These are phyloP conservation scores for Gymnoscelis rufifasciata DNA, from an alignment of 2,888 invertebrate genomes.

Conservation along the genomic window DNA sequence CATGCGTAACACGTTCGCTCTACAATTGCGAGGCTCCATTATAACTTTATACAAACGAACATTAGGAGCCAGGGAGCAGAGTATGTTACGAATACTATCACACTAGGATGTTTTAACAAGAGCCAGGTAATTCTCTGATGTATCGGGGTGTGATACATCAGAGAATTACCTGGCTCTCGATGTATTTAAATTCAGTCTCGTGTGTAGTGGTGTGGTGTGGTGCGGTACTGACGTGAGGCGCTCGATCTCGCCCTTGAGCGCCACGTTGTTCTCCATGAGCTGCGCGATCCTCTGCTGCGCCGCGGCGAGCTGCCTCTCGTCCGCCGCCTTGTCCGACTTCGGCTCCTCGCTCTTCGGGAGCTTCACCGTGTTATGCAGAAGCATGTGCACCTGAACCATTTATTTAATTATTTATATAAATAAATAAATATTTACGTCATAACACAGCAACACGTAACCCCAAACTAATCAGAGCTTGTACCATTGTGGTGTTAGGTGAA, in stretches of 20 bases:
- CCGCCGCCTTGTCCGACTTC: slow-evolving; percentile 54
- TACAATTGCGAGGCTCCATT: slow-evolving; percentile 23
- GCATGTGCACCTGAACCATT: slow-evolving; percentile 59
- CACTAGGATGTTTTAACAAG: too few species aligned
- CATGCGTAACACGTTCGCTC: slow-evolving; percentile 69
- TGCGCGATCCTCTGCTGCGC: slow-evolving; percentile 69
- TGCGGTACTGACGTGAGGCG: slow-evolving; percentile 55
- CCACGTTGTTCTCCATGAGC: slow-evolving; percentile 69
- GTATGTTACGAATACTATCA: too few species aligned
- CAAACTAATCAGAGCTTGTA: too few species aligned
- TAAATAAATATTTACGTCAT: too few species aligned
- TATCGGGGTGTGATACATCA: too few species aligned
- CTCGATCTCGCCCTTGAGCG: slow-evolving; percentile 66
- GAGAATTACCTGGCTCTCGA: too few species aligned
- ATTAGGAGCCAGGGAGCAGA: too few species aligned
- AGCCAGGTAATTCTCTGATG: too few species aligned
- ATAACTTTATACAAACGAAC: neutral
- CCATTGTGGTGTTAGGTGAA: too few species aligned
- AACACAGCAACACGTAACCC: too few species aligned
- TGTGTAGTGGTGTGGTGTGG: neutral
- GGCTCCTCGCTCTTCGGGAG: slow-evolving; percentile 60
- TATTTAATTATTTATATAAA: too few species aligned
- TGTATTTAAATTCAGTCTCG: too few species aligned
- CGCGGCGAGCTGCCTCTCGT: slow-evolving; percentile 69
- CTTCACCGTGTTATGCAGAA: slow-evolving; percentile 55